phyloP scores from a whole-genome alignment of 2,888 invertebrate genomes.

The Laothoe populi region DNA sequence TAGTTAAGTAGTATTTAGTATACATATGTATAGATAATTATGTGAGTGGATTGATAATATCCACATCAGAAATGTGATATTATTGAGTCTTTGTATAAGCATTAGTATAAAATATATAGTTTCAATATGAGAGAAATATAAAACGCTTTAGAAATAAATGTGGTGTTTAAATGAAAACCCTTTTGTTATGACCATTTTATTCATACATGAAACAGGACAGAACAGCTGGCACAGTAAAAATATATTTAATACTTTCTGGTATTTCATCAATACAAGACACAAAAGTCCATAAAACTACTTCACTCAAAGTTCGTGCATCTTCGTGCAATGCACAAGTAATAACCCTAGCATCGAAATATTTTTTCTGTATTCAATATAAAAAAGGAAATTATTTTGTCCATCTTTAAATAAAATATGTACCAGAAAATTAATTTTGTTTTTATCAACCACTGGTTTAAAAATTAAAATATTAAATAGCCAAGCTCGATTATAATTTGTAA shows the following conservation, averaged over 20 bases:
- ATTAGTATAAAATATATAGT: conserved; percentile 62
- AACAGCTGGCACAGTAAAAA: background rate
- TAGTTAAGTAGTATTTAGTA: conserved; percentile 48
- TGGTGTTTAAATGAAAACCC: conserved; percentile 28
- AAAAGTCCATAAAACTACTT: too few relatives aligned
- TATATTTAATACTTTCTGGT: background rate
- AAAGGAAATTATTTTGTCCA: too few relatives aligned
- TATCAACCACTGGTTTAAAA: too few relatives aligned
- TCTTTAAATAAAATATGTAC: too few relatives aligned
- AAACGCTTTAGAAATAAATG: conserved; percentile 59
- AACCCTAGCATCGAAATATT: too few relatives aligned
- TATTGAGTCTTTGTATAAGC: conserved; percentile 86
- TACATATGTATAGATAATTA: conserved; percentile 40
- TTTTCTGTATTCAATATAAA: too few relatives aligned
- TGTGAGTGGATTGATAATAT: conserved; percentile 85
- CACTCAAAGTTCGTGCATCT: too few relatives aligned
- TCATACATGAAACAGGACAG: conserved; percentile 5
- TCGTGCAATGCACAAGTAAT: too few relatives aligned
- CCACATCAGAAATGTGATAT: conserved; percentile 90
- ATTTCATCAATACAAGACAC: too few relatives aligned
- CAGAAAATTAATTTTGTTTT: too few relatives aligned
- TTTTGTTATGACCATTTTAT: conserved; percentile 14
- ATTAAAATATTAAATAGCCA: background rate
- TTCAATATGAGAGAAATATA: conserved; percentile 62
- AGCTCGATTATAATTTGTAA: background rate